These are phyloP conservation scores for Limosa lapponica DNA, from an alignment of 2,797 vertebrate species.

Conservation along the genomic window DNA sequence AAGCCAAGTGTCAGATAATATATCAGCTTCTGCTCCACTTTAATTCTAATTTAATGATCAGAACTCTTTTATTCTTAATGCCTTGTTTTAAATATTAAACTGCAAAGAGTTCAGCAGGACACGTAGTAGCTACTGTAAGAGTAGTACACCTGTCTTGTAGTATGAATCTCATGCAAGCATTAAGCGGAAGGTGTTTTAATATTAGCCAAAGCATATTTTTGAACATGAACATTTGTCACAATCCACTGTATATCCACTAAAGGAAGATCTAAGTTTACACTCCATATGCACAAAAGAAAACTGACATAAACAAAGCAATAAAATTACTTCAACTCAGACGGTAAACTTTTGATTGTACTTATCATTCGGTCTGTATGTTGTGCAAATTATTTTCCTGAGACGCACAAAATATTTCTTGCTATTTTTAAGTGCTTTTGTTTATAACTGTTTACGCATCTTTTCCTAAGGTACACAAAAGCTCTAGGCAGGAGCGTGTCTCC, in stretches of 20 bases:
- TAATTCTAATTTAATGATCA: not conserved
- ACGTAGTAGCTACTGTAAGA: rapidly evolving
- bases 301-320: not conserved
- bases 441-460: rapidly evolving
- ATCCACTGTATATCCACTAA: not conserved
- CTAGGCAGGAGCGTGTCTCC: rapidly evolving
- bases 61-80: not conserved
- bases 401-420: not conserved
- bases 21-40: not conserved
- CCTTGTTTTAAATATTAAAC: not conserved
- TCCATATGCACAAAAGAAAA: rapidly evolving
- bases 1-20: constrained; percentile 9
- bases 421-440: no score
- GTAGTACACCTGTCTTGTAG: not conserved
- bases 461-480: not conserved
- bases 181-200: not conserved
- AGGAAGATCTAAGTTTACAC: not conserved
- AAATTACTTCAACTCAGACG: rapidly evolving
- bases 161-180: rapidly evolving
- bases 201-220: not conserved
- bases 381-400: no score
- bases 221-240: not conserved
- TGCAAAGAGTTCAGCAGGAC: not conserved
- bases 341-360: not conserved
- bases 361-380: no score